A percentile compares a stretch with the other conserved stretches of the same genome.
phyloP scores from a whole-genome alignment of 2,113 vertebrate genomes.

The Silurus glanis region DNA sequence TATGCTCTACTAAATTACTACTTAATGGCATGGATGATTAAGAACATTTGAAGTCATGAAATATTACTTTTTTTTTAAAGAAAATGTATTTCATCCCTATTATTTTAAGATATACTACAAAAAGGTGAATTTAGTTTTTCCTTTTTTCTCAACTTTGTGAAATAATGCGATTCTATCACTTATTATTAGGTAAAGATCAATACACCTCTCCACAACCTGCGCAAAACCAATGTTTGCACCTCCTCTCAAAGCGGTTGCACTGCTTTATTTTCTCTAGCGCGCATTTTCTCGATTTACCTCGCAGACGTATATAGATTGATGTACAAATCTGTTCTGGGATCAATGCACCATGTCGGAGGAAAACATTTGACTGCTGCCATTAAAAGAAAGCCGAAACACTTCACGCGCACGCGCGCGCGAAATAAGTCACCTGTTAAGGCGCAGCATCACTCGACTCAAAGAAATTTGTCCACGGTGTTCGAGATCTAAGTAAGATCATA shows the following conservation, averaged over 20 bases:
- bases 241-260: background rate
- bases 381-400: background rate
- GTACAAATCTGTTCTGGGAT: background rate
- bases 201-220: too few relatives aligned
- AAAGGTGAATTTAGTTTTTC: background rate
- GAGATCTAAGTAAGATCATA: background rate
- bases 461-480: background rate
- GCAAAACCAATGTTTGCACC: background rate
- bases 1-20: background rate
- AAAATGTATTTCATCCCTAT: background rate
- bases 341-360: background rate
- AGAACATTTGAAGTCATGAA: background rate
- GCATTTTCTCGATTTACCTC: background rate
- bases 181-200: too few relatives aligned
- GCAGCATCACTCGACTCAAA: constrained; percentile 12
- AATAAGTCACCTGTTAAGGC: constrained; percentile 26
- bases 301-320: background rate
- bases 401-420: constrained; percentile 25
- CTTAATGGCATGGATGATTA: background rate
- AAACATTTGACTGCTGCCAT: background rate
- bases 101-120: background rate
- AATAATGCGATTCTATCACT: background rate
- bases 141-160: background rate
- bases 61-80: background rate
- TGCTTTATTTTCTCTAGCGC: background rate